Base-by-base conservation (phyloP, 2,113 vertebrate genomes). In the Halichoerus grypus region DNA sequence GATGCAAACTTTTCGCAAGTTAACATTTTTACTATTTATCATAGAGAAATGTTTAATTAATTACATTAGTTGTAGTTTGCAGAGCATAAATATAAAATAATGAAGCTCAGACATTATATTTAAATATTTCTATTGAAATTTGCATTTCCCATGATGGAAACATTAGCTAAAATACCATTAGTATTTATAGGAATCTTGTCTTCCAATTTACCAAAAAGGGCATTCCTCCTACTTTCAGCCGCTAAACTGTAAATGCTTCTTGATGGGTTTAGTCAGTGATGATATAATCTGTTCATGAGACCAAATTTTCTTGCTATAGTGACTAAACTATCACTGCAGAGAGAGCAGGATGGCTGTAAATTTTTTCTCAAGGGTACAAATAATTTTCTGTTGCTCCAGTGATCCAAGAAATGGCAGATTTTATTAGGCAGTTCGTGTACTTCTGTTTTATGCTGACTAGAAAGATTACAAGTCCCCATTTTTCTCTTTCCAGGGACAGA, bases 401-500 rank as follows among this genome's bases (percentile, higher is more conserved):
- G 84, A 96, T 86, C 19, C 15, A 91, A 94, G 49, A 95, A 94
- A 93, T 76, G 72, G 16, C 59, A 55, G 33, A 39, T 96, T 80
- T 97, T 49, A 91, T 53, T 63, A 61, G 36, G 36, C n/a, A 79
- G 39, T 72, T 91, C 39, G 33, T 59, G 31, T 46, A 71, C 42
- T 91, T 94, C 36, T 79, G 31, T 82, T 96, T 85, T 53, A 59
- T 80, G 39, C 36, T 61, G 31, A 95, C 49, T 92, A 72, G 82
- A 91, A 96, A 59, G 21, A 85, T 97, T 57, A 91, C 24, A 88
- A 18, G 4, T 15, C 53, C 39, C n/a, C 28, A 96, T 96, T 97
- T 93, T 81, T 98, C 92, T 98, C 82, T 97, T 93, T 67, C 67
- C 93, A 99, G 99, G 74, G 2, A 90, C 77, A 33, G 98, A 98